These are phyloP conservation scores for Hemitrygon akajei DNA, from an alignment of 2,797 vertebrate genomes.

Conservation along the genomic window DNA sequence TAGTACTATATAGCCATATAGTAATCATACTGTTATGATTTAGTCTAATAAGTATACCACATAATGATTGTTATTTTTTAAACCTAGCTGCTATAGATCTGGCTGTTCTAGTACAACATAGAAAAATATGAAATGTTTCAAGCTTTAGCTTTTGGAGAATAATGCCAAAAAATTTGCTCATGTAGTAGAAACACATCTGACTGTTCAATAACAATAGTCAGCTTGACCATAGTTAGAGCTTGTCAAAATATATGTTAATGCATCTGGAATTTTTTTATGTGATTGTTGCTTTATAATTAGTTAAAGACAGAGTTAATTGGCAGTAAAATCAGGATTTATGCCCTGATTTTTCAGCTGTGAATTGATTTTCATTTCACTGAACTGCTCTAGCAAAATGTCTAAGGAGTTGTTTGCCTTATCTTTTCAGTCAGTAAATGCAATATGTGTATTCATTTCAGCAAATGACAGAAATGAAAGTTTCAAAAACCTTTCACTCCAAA, in stretches of 20 bases:
- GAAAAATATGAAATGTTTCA: background rate
- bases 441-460: background rate
- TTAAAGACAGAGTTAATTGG: background rate
- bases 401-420: background rate
- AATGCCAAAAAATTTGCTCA: background rate
- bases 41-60: background rate
- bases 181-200: background rate
- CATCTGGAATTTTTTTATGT: background rate
- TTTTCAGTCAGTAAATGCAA: too few species aligned
- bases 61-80: background rate
- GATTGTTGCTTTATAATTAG: background rate
- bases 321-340: constrained; percentile 2
- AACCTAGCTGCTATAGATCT: background rate
- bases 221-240: background rate
- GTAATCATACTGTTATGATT: background rate
- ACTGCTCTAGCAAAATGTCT: background rate
- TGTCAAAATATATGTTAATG: background rate
- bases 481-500: background rate
- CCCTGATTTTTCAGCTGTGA: background rate
- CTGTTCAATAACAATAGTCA: background rate
- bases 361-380: constrained; percentile 15
- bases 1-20: too few species aligned
- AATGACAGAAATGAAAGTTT: constrained; percentile 11
- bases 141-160: background rate
- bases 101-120: background rate